A percentile compares a stretch with the other conserved stretches of the same genome.
These are phyloP conservation scores for Lontra canadensis DNA, from an alignment of 2,113 vertebrate species.

Conservation along the genomic window DNA sequence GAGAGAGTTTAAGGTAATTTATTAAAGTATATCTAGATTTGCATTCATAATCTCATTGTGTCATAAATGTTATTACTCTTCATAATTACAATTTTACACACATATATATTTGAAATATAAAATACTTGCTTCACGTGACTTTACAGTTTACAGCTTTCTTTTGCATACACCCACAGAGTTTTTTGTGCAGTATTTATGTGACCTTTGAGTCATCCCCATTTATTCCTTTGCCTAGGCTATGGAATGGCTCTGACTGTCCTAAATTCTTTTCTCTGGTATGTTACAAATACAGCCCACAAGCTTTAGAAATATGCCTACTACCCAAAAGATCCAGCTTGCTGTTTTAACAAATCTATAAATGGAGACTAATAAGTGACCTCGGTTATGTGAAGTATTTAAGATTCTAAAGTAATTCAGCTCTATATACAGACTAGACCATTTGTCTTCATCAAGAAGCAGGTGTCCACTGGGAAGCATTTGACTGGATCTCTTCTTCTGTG, in stretches of 20 bases:
- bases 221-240: constrained; percentile 19
- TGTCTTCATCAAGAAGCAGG: constrained; percentile 40
- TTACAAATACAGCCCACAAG: constrained; percentile 46
- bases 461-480: not conserved
- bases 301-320: constrained; percentile 50
- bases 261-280: constrained; percentile 46
- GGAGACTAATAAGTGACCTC: not conserved
- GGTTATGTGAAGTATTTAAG: constrained; percentile 35
- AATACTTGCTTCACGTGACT: not conserved
- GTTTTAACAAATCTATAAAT: constrained; percentile 49
- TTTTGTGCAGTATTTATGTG: constrained; percentile 13
- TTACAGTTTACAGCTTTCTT: not conserved
- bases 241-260: constrained; percentile 7
- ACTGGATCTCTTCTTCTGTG: not conserved
- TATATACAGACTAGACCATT: not conserved
- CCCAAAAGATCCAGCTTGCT: constrained; percentile 47
- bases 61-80: not conserved
- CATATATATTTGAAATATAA: not conserved
- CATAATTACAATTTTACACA: not conserved
- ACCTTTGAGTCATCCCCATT: constrained; percentile 23
- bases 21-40: constrained; percentile 14
- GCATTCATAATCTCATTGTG: constrained; percentile 18
- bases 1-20: constrained; percentile 32
- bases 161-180: not conserved
- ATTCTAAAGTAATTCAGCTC: constrained; percentile 34